Conservation (phyloP, 1,140 invertebrate genomes). For the Drosophila takahashii region DNA sequence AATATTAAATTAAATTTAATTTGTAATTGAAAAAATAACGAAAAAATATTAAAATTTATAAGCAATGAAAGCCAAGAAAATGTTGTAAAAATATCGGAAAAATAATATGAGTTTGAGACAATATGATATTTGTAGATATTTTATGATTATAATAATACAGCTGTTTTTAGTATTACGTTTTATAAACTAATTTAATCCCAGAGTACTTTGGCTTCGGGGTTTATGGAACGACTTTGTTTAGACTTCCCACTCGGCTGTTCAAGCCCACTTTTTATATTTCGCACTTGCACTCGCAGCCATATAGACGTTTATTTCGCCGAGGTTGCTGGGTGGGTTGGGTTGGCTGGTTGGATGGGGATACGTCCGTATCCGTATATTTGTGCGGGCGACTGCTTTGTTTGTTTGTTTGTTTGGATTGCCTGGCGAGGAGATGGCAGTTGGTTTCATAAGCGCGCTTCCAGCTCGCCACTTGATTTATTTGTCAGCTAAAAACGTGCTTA, state of each 20-base stretch:
- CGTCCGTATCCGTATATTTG: slow-evolving; percentile 15
- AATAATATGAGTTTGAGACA: too few relatives aligned
- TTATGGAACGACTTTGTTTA: slow-evolving; percentile 9
- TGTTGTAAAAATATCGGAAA: too few relatives aligned
- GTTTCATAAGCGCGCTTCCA: slow-evolving; percentile 60
- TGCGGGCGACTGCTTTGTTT: slow-evolving; percentile 26
- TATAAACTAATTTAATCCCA: not conserved
- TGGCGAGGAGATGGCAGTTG: slow-evolving; percentile 34
- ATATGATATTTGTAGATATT: too few relatives aligned
- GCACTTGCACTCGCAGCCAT: slow-evolving; percentile 48
- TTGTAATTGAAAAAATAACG: too few relatives aligned
- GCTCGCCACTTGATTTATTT: slow-evolving; percentile 77
- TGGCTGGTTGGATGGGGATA: not conserved
- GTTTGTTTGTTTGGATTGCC: slow-evolving; percentile 57
- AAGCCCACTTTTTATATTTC: slow-evolving; percentile 55
- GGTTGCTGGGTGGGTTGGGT: slow-evolving; percentile 2
- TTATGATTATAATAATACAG: too few relatives aligned
- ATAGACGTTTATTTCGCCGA: slow-evolving; percentile 54
- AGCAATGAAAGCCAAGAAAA: too few relatives aligned
- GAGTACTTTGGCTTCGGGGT: slow-evolving; percentile 27
- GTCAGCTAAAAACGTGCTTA: slow-evolving; percentile 80
- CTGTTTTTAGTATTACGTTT: not conserved
- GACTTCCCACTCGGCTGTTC: slow-evolving; percentile 31
- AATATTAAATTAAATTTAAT: too few relatives aligned
- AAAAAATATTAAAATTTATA: too few relatives aligned